Conservation (phyloP, 2,888 invertebrate genomes). For the Cremastinae sp. region DNA sequence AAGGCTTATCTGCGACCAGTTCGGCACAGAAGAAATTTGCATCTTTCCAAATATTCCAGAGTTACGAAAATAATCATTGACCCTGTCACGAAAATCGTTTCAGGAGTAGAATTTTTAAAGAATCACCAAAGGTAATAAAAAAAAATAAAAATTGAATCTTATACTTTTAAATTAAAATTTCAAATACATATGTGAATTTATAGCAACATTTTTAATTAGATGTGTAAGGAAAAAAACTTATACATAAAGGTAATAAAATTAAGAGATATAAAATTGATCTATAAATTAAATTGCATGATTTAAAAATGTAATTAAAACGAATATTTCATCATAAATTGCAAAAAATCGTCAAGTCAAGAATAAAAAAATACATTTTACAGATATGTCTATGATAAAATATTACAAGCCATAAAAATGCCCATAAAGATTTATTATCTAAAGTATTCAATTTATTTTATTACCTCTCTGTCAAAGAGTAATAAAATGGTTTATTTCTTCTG, state of each 20-base stretch:
- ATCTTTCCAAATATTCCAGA: constrained; percentile 86
- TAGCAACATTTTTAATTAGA: background rate
- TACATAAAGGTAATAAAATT: too few species aligned
- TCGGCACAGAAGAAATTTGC: constrained; percentile 84
- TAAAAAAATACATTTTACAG: background rate
- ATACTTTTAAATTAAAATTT: too few species aligned
- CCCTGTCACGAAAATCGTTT: constrained; percentile 82
- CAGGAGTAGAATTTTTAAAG: constrained; percentile 87
- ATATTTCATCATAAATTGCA: too few species aligned
- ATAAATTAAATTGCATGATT: too few species aligned
- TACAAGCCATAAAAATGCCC: too few species aligned
- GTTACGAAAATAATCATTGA: constrained; percentile 87
- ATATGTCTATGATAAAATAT: background rate
- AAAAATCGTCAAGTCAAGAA: background rate
- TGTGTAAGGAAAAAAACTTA: too few species aligned
- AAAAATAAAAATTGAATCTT: too few species aligned
- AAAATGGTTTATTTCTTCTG: background rate
- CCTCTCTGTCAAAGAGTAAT: background rate
- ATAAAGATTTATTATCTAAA: too few species aligned
- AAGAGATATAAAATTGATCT: too few species aligned
- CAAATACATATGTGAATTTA: too few species aligned
- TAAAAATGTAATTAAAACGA: background rate
- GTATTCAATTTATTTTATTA: background rate
- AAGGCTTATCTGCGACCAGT: constrained; percentile 90
- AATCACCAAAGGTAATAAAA: constrained; percentile 80